Base-by-base conservation (phyloP, 2,113 vertebrate species). In the Cettia cetti region DNA sequence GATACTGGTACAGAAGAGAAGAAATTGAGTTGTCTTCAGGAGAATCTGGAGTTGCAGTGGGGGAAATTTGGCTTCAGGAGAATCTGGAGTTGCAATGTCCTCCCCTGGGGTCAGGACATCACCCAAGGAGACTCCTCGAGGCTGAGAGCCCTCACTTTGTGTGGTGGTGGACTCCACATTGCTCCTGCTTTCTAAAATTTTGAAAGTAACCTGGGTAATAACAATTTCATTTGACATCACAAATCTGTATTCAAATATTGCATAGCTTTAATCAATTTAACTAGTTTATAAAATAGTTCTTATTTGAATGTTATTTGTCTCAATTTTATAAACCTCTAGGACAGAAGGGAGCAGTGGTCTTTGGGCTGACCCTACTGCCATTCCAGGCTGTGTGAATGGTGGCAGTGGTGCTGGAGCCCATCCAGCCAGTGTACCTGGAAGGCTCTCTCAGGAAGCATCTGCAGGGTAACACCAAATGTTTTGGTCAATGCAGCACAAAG, bases 371-470 rank as follows among this genome's bases (percentile, higher is more conserved):
- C 19, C 40, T n/a, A 2, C 35, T 77, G 49, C 53, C 52, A 33
- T 11, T 4, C 44, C 11, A 11, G 59, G 39, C 80, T 39, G 9
- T 7, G 5, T 3, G 37, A 35, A 21, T 40, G 11, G 52, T 61
- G 50, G 39, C 15, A 23, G 19, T 20, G 82, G 20, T 71, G 79
- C 72, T 74, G 49, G 63, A 54, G 82, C 63, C 63, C 7, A 1
- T 65, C 61, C 2, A 27, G 44, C 42, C 19, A 5, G 47, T 5
- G 22, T 65, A 92, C 93, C 89, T 95, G 80, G 52, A 53, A 74
- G 37, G 56, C 19, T 52, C 42, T 64, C 56, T 75, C 68, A 71
- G 95, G 96, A 97, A 96, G 94, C 96, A 95, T 95, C 94, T 95
- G 95, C 93, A 81, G 91, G 60, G 60, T 80, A 70, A 84, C 86